Base-by-base conservation (phyloP, 2,113 vertebrate species). In the Sylvietta virens region DNA sequence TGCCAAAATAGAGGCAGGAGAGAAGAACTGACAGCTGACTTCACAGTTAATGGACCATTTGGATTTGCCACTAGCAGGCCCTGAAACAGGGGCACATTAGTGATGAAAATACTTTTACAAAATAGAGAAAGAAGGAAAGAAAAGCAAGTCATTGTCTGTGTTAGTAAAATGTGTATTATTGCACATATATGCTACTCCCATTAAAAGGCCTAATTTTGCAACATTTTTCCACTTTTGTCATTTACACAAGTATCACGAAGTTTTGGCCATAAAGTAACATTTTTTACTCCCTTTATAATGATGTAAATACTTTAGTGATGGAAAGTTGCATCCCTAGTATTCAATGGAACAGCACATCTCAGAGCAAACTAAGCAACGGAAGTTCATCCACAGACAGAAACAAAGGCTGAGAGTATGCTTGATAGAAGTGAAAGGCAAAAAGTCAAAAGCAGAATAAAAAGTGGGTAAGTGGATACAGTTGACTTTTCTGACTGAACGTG, bases 1-100 rank as follows among this genome's bases (percentile, higher is more conserved):
- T 74, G 48, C 51, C 40, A 91, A 79, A 92, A 61, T 22, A 48
- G 37, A 81, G 30, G 26, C 30, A 76, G 48, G 44, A 61, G 48
- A 80, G 69, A 86, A 64, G 21, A 79, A 35, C 42, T 72, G 86
- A 87, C 69, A 79, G 33, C 33, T 50, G 47, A 56, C 35, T 92
- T 54, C 26, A 37, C 40, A 89, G 35, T 77, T 89, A 94, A 89
- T 85, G 53, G 78, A 72, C 42, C 35, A 7, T 65, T 84, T 94
- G 66, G 42, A 61, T 89, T 79, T 87, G 39, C 42, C 45, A 76
- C 44, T 40, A 54, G 28, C 64, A 89, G 39, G 18, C 50, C 44
- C 50, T 80, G 61, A 47, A 91, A 80, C 15, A 86, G 39, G n/a
- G 31, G 9, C 10, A 47, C 17, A 9, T 48, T 80, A 73, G 2